These are phyloP conservation scores for Oceanites oceanicus DNA, from an alignment of 2,113 vertebrate genomes.

Conservation along the genomic window DNA sequence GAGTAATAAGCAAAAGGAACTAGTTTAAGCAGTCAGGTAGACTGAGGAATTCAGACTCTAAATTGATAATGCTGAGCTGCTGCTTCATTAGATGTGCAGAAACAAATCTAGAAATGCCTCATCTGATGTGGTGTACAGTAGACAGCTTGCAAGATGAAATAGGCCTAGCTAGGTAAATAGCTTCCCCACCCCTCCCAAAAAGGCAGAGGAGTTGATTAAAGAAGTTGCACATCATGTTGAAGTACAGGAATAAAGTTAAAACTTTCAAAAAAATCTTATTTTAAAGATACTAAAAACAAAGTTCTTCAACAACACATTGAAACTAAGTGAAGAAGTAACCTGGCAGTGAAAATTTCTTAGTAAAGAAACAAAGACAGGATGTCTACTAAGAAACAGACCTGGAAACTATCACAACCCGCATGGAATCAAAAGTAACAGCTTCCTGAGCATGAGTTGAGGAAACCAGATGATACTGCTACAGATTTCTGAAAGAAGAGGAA, in stretches of 20 bases:
- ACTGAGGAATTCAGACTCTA: not conserved
- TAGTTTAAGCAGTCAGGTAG: not conserved
- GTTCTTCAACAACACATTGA: not conserved
- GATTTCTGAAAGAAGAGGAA: not conserved
- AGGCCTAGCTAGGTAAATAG: not conserved
- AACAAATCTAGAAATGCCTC: not conserved
- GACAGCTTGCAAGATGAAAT: not conserved
- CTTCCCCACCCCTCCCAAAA: not conserved
- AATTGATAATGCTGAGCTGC: not conserved
- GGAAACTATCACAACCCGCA: not conserved
- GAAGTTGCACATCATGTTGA: not conserved
- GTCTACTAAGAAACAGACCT: not conserved
- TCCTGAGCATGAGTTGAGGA: not conserved
- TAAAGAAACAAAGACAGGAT: not conserved
- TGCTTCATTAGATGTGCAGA: not conserved
- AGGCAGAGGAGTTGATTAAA: not conserved
- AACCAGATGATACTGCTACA: not conserved
- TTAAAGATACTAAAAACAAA: not conserved
- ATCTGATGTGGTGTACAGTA: not conserved
- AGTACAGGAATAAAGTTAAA: not conserved
- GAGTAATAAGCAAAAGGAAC: not conserved
- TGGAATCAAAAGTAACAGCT: not conserved
- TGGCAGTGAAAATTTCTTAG: not conserved
- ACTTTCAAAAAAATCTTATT: fast-evolving
- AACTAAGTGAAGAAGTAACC: not conserved